phyloP scores from a whole-genome alignment of 1,140 invertebrate genomes.

The Habropoda laboriosa region DNA sequence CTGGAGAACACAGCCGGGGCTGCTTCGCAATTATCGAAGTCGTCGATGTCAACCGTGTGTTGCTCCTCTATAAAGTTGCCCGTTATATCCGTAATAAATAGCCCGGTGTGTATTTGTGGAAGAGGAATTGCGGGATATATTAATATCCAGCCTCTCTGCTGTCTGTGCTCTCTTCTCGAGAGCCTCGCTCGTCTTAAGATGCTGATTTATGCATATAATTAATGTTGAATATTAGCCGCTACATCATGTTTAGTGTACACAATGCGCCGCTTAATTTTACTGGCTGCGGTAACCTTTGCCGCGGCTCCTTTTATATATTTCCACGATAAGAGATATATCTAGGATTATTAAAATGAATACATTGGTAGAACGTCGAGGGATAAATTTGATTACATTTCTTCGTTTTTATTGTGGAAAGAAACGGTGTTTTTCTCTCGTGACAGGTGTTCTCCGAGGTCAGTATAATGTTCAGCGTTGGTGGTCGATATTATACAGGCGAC shows the following conservation, averaged over 20 bases:
- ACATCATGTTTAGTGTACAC: constrained; percentile 25
- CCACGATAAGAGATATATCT: neutral
- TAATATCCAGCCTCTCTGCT: constrained; percentile 16
- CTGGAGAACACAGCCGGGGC: constrained; percentile 32
- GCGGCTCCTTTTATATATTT: neutral
- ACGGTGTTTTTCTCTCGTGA: constrained; percentile 47
- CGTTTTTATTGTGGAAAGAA: no score
- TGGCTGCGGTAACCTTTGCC: neutral
- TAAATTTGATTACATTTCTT: no score
- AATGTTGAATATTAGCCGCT: constrained; percentile 43
- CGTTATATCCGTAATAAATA: constrained; percentile 36
- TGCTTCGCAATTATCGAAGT: constrained; percentile 66
- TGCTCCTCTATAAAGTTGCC: constrained; percentile 48
- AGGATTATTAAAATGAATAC: neutral
- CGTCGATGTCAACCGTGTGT: constrained; percentile 68
- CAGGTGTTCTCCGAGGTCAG: constrained; percentile 85
- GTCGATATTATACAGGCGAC: constrained; percentile 84
- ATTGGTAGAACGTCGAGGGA: no score
- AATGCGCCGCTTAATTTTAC: constrained; percentile 21
- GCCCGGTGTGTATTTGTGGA: constrained; percentile 15
- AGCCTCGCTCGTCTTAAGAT: constrained; percentile 7
- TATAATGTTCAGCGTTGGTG: constrained; percentile 88
- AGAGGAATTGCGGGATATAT: constrained; percentile 28
- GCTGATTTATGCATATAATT: constrained; percentile 43
- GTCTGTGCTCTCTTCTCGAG: neutral